Evolutionary conservation across 2,797 vertebrate genomes (phyloP), one percentile per base, ranked within the genome.

Genomic region (Xenopus petersii): DNA sequence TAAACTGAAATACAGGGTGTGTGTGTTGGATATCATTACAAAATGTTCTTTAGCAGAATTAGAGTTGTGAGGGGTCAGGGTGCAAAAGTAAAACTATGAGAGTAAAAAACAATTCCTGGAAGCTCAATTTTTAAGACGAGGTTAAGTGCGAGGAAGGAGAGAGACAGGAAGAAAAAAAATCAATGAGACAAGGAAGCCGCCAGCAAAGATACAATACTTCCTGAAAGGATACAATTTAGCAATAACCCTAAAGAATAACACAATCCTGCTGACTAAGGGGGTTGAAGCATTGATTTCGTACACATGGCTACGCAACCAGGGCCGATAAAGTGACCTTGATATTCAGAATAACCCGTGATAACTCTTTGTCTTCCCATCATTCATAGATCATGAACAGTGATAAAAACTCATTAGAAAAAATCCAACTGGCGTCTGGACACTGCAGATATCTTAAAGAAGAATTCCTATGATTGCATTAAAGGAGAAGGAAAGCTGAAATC

Each of bases 161-260:
- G 54, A 78, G 71, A 78, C 76, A 78, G 76, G 71, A 79, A 79
- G 67, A 74, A 79, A 73, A 79, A 73, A 73, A 58, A 64, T 74
- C 76, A 79, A 65, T 79, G 61, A 73, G 71, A 74, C 55, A 79
- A 79, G 76, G 76, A 79, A 79, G 67, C 51, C 58, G 66, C 71
- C 71, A 70, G 66, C 54, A 70, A 70, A 79, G 76, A 79, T 74
- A 79, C 66, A 65, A 74, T 70, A 74, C 61, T 79, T 79, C 76
- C 71, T 61, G 71, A 79, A 74, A 79, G 71, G 76, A 79, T 79
- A 70, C 76, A 59, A 79, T 79, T 74, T 62, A 79, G 71, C 70
- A 68, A 47, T 74, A 30, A 79, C 71, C 71, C 67, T 15, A 36
- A 69, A 78, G 69, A 59, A 65, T 15, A n/a, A 59, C 71, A 74